Base-by-base conservation (phyloP, 2,888 invertebrate species). In the Diaprepes abbreviatus region DNA sequence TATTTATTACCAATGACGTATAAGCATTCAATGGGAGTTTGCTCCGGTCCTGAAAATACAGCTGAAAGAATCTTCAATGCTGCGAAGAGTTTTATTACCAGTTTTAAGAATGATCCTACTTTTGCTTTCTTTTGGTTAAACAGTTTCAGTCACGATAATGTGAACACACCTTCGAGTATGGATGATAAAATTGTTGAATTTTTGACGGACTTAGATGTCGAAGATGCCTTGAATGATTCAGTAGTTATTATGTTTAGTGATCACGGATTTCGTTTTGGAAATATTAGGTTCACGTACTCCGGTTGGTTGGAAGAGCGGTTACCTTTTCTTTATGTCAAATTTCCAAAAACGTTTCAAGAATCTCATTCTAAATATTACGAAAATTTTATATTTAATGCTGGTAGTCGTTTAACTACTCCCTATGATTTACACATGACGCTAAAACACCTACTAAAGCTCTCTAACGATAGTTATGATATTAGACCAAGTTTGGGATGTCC, bases 81-180 rank as follows among this genome's bases (percentile, higher is more conserved):
- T 77, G 91, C 90, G 0, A 78, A 89, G 43, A 90, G 92, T 77
- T 91, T 93, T 76, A 88, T 88, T 0, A 84, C 85, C 0, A 88
- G 88, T 0, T 91, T 90, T 74, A 90, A 89, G 74, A 24, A 55
- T 31, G 84, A 87, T 3, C 88, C 90, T 0, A 91, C 88, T 79
- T 94, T 94, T 75, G 92, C 92, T 0, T 85, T 94, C 21, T 93
- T 93, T 80, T 94, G 94, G 94, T 88, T 91, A 71, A 93, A 93
- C 78, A 89, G 91, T 16, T 91, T 91, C 74, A 93, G 92, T 75
- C 93, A 93, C 79, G 90, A 92, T 72, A 86, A 88, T 66, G 85
- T 91, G 19, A 92, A 91, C 77, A 87, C 89, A 4, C 89, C 91
- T 0, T 88, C 90, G n/a, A 86, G 89, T 16, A 90, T 92, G 85